Evolutionary conservation across 2,888 invertebrate species (phyloP).

Genomic region (Nemotelus pantherinus): DNA sequence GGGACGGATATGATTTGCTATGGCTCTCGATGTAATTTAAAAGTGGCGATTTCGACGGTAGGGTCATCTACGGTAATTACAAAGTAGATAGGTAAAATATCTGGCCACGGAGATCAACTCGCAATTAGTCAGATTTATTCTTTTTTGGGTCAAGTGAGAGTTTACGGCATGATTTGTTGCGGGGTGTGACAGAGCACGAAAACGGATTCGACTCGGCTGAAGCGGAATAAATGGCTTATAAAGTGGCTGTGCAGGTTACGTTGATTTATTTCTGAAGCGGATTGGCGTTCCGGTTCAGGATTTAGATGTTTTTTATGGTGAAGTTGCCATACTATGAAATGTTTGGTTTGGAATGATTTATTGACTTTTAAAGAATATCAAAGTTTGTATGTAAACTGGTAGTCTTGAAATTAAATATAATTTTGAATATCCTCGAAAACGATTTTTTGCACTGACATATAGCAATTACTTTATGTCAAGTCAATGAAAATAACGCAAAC

Average conservation of each 20-base stretch:
- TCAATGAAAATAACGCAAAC: no score
- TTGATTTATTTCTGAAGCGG: neutral
- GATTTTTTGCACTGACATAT: no score
- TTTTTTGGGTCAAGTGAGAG: neutral
- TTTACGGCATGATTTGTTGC: no score
- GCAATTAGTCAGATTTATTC: constrained; percentile 20
- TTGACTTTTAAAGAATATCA: no score
- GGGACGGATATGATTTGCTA: neutral
- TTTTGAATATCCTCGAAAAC: no score
- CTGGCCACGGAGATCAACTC: neutral
- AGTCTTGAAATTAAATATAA: no score
- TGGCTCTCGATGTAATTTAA: neutral
- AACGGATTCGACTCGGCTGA: no score
- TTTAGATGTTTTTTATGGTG: no score
- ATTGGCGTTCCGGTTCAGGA: no score
- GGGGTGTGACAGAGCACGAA: no score
- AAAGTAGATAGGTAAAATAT: neutral
- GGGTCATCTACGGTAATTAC: neutral
- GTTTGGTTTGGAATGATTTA: neutral
- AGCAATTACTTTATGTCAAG: no score
- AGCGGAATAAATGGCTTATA: neutral
- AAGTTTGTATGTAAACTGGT: no score
- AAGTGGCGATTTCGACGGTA: neutral
- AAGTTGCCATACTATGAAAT: neutral
- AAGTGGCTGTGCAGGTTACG: neutral